These are phyloP conservation scores for Lycaena phlaeas DNA, from an alignment of 2,888 invertebrate species.

Conservation along the genomic window DNA sequence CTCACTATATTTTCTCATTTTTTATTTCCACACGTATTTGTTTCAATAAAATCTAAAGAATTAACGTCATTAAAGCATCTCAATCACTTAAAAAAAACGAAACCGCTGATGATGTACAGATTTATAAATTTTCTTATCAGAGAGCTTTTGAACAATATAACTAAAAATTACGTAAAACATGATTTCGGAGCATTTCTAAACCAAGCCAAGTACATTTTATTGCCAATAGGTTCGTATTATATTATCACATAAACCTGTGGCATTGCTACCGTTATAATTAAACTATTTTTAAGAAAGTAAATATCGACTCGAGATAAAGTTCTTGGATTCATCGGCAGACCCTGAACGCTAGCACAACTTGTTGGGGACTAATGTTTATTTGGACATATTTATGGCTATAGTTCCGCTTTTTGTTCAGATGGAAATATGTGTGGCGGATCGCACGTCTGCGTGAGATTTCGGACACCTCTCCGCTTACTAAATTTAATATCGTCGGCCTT, in stretches of 20 bases:
- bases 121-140: too few species aligned
- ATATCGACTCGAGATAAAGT: conserved; percentile 2
- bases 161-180: too few species aligned
- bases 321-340: conserved; percentile 31
- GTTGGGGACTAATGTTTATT: conserved; percentile 68
- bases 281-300: neutral
- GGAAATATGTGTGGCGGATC: conserved; percentile 75
- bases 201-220: too few species aligned
- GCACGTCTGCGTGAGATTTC: conserved; percentile 73
- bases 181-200: too few species aligned
- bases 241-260: too few species aligned
- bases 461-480: conserved; percentile 73
- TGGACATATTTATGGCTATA: conserved; percentile 75
- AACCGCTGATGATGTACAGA: neutral
- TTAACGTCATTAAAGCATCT: conserved; percentile 6
- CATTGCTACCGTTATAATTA: too few species aligned
- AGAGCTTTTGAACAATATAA: too few species aligned
- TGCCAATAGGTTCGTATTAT: too few species aligned
- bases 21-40: conserved; percentile 10
- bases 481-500: conserved; percentile 71
- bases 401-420: conserved; percentile 71
- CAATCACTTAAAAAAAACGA: neutral
- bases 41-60: conserved; percentile 2
- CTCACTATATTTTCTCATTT: conserved; percentile 37
- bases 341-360: conserved; percentile 46